Base-by-base conservation (phyloP, 2,113 vertebrate species). In the Sylvilagus bachmani region DNA sequence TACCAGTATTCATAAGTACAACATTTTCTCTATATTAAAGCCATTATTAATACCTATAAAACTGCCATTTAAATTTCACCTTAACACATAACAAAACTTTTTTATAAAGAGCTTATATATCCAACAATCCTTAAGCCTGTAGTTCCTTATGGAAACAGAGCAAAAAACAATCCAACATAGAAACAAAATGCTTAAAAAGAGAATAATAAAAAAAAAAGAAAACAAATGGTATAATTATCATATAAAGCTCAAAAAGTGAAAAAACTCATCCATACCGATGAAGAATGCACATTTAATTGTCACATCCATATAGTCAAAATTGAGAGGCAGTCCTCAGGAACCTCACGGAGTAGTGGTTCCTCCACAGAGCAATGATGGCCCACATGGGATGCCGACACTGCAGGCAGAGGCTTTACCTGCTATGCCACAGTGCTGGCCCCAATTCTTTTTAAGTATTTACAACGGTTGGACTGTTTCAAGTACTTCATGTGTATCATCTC, bases 321-420 rank as follows among this genome's bases (percentile, higher is more conserved):
- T 36, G 9, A 14, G 11, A 33, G 16, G 29, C 10, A 9, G n/a
- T 25, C 5, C 49, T 1, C 36, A 17, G 29, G 13, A 25, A n/a
- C 3, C 8, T 9, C 3, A 66, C 6, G 2, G 12, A n/a, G 14
- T 12, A 7, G 4, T 3, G 36, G 16, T 51, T 8, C 24, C n/a
- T 0, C 5, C 70, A n/a, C 44, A 44, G 44, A 44, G 44, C 44
- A 44, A 7, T 69, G 14, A 25, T 16, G 36, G 44, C 44, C 44
- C 44, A 44, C 44, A 44, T 44, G 44, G 44, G 44, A 44, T 44
- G 44, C 44, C 44, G 44, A 7, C 44, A 44, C 44, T 44, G 44
- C 44, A 44, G 44, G 44, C 44, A 44, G 44, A 44, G 44, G 44
- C 44, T 44, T 44, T 44, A 44, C 44, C 44, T 44, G 44, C 44